These are phyloP conservation scores for Drosophila azteca DNA, from an alignment of 1,140 invertebrate genomes.

Conservation along the genomic window DNA sequence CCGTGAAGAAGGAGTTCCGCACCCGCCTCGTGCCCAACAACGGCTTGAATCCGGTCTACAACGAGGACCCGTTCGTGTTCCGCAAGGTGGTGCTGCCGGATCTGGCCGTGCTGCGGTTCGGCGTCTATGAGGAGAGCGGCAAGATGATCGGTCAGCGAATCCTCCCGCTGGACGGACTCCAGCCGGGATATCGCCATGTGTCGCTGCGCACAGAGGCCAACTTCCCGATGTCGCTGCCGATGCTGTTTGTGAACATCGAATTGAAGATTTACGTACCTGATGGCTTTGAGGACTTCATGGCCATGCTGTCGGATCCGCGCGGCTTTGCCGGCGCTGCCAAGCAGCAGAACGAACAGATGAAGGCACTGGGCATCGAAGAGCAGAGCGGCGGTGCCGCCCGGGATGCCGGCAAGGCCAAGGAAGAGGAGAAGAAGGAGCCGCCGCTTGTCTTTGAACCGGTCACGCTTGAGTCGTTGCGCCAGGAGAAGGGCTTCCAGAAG, in stretches of 20 bases:
- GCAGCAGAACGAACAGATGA: constrained; percentile 95
- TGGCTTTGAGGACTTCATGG: constrained; percentile 99
- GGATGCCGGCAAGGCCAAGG: constrained; percentile 85
- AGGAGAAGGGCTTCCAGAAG: constrained; percentile 97
- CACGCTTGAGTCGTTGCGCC: constrained; percentile 93
- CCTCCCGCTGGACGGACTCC: constrained; percentile 97
- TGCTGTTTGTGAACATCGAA: constrained; percentile 99
- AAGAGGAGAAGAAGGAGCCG: constrained; percentile 90
- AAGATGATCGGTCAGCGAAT: constrained; percentile 99
- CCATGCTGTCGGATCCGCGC: constrained; percentile 97
- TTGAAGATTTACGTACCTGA: constrained; percentile 99
- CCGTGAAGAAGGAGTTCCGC: constrained; percentile 98
- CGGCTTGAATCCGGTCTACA: constrained; percentile 98
- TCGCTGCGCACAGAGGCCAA: constrained; percentile 99
- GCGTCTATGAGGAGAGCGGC: constrained; percentile 99
- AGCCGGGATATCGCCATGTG: constrained; percentile 98
- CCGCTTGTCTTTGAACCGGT: constrained; percentile 95
- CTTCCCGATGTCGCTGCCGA: constrained; percentile 99
- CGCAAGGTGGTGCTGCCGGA: constrained; percentile 99
- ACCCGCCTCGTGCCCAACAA: constrained; percentile 98
- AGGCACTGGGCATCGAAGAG: constrained; percentile 96
- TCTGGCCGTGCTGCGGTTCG: constrained; percentile 97
- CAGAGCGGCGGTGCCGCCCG: constrained; percentile 85
- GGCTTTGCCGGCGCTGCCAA: constrained; percentile 95
- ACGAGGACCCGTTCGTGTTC: constrained; percentile 99